These are phyloP conservation scores for Dendrocincla tyrannina DNA, from an alignment of 2,797 vertebrate species.

Conservation along the genomic window DNA sequence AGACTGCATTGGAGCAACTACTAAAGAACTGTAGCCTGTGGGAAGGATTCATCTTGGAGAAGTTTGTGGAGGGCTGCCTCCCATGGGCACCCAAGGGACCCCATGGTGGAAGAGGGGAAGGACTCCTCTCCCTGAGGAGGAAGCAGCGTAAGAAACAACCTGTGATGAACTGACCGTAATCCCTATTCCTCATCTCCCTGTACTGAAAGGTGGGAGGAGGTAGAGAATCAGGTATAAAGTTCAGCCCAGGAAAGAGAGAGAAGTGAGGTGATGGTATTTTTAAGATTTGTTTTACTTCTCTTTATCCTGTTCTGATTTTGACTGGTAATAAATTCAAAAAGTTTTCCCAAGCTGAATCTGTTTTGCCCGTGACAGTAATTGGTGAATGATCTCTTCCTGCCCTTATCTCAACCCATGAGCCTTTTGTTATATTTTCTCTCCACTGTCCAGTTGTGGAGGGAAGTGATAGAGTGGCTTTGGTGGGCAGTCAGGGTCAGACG, in stretches of 20 bases:
- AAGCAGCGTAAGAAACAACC: neutral
- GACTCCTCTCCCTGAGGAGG: neutral
- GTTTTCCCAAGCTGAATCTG: neutral
- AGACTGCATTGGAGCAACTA: neutral
- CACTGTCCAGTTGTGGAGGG: neutral
- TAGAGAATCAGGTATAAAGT: neutral
- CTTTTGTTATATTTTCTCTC: neutral
- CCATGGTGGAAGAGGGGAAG: neutral
- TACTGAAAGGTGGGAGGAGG: fast-evolving
- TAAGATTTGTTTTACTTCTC: neutral
- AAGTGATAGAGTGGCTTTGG: neutral
- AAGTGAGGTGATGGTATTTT: neutral
- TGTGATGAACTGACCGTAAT: neutral
- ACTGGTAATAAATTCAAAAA: neutral
- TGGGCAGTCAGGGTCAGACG: neutral
- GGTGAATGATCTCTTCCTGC: neutral
- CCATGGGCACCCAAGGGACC: too few relatives aligned
- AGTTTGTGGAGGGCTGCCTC: neutral
- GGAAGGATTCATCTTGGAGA: neutral
- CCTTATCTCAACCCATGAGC: neutral
- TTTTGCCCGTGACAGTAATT: neutral
- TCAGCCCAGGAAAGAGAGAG: neutral
- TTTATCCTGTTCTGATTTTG: neutral
- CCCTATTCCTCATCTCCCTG: fast-evolving
- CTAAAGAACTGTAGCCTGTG: neutral